Evolutionary conservation across 2,888 invertebrate genomes (phyloP).

Genomic region (Drosophila recens): DNA sequence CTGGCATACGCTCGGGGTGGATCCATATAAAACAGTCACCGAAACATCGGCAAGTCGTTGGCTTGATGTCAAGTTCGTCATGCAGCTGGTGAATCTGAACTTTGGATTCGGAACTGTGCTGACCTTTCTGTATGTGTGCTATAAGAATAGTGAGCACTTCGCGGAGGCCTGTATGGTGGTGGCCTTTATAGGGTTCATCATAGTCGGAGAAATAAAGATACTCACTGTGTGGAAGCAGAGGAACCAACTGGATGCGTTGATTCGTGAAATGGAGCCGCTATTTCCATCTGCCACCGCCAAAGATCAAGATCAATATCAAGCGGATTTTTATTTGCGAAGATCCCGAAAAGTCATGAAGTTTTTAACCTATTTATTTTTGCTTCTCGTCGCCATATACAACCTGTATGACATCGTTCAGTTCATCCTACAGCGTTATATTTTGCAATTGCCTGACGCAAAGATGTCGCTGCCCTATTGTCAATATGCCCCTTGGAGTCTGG

Average conservation of each 20-base stretch:
- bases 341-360: slow-evolving; percentile 50
- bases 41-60: slow-evolving; percentile 3
- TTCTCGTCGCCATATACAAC: slow-evolving; percentile 76
- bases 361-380: slow-evolving; percentile 72
- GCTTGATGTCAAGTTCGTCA: slow-evolving; percentile 16
- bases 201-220: slow-evolving; percentile 40
- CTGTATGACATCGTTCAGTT: slow-evolving; percentile 62
- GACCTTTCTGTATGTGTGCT: slow-evolving; percentile 15
- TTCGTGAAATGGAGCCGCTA: slow-evolving; percentile 55
- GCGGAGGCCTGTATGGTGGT: slow-evolving; percentile 38
- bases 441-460: slow-evolving; percentile 36
- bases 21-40: slow-evolving; percentile 35
- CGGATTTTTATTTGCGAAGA: slow-evolving; percentile 44
- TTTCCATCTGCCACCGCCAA: slow-evolving; percentile 47
- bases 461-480: slow-evolving; percentile 67
- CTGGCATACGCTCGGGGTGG: slow-evolving; percentile 41
- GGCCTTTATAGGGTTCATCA: slow-evolving; percentile 28
- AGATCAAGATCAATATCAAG: slow-evolving; percentile 46
- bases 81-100: slow-evolving; percentile 28
- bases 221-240: slow-evolving; percentile 43
- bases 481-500: slow-evolving; percentile 71
- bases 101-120: slow-evolving; percentile 26
- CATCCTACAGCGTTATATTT: slow-evolving; percentile 35
- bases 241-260: slow-evolving; percentile 46
- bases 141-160: slow-evolving; percentile 30